Evolutionary conservation across 2,113 vertebrate genomes (phyloP).

Genomic region (Amphiprion ocellaris): DNA sequence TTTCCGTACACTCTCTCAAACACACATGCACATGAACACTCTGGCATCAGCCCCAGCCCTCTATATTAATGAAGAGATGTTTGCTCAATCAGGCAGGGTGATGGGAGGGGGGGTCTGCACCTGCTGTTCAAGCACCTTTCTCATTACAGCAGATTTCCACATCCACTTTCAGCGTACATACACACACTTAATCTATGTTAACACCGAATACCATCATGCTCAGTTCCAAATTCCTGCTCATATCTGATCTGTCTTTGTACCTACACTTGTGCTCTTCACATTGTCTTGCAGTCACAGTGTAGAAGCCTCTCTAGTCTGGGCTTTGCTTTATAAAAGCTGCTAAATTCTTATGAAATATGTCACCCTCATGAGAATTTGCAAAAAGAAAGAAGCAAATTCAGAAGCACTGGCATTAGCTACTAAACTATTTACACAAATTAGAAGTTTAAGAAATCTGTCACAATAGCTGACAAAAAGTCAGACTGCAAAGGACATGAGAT

Average conservation of each 20-base stretch:
- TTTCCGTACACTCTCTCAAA: constrained; percentile 27
- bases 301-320: neutral
- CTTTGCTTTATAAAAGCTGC: constrained; percentile 31
- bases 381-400: constrained; percentile 14
- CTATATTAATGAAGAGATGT: constrained; percentile 73
- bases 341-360: constrained; percentile 14
- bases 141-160: constrained; percentile 63
- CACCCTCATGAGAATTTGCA: neutral
- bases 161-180: constrained; percentile 29
- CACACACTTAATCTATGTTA: constrained; percentile 43
- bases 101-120: constrained; percentile 29
- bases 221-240: constrained; percentile 21
- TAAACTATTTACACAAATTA: neutral
- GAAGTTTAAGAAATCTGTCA: neutral
- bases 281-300: constrained; percentile 12
- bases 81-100: constrained; percentile 65
- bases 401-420: neutral
- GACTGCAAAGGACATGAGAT: neutral
- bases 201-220: neutral
- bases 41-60: constrained; percentile 44
- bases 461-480: neutral
- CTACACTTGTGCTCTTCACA: constrained; percentile 8
- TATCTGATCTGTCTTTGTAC: constrained; percentile 23
- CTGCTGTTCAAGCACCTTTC: constrained; percentile 63
- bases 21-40: constrained; percentile 26